Evolutionary conservation across 1,140 invertebrate genomes (phyloP).

Genomic region (Druon quercuslanigerum): DNA sequence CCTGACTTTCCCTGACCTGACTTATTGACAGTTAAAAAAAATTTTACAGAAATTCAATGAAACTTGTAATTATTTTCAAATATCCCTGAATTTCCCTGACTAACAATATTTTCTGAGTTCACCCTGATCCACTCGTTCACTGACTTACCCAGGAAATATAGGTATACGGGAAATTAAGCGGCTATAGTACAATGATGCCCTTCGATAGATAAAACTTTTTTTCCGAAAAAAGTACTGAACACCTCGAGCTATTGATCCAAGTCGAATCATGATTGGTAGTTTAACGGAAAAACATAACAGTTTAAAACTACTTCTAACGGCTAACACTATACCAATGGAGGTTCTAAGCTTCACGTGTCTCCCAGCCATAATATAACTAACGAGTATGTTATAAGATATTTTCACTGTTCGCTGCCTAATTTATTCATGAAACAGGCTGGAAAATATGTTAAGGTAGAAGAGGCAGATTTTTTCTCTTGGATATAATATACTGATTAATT

Average conservation of each 20-base stretch:
- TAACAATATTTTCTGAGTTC: too few species aligned
- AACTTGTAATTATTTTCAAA: too few species aligned
- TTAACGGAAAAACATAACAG: slow-evolving; percentile 25
- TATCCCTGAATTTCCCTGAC: too few species aligned
- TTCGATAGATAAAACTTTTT: neutral
- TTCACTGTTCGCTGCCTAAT: slow-evolving; percentile 11
- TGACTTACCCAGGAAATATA: too few species aligned
- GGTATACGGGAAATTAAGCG: too few species aligned
- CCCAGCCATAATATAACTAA: slow-evolving; percentile 17
- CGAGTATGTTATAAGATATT: slow-evolving; percentile 2
- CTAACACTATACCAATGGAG: neutral
- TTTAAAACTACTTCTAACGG: slow-evolving; percentile 25
- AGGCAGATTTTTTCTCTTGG: neutral
- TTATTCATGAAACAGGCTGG: slow-evolving; percentile 25
- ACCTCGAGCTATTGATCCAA: slow-evolving; percentile 23
- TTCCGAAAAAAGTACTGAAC: neutral
- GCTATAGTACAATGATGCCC: neutral
- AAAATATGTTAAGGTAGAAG: slow-evolving; percentile 21
- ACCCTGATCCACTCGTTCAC: too few species aligned
- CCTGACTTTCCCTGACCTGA: too few species aligned
- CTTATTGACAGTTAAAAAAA: too few species aligned
- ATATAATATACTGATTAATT: neutral
- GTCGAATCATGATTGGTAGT: neutral
- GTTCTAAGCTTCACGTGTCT: slow-evolving; percentile 16
- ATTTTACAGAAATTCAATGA: too few species aligned